Evolutionary conservation across 2,113 vertebrate species (phyloP), one percentile per base, ranked within the genome.

Genomic region (Pyxicephalus adspersus): DNA sequence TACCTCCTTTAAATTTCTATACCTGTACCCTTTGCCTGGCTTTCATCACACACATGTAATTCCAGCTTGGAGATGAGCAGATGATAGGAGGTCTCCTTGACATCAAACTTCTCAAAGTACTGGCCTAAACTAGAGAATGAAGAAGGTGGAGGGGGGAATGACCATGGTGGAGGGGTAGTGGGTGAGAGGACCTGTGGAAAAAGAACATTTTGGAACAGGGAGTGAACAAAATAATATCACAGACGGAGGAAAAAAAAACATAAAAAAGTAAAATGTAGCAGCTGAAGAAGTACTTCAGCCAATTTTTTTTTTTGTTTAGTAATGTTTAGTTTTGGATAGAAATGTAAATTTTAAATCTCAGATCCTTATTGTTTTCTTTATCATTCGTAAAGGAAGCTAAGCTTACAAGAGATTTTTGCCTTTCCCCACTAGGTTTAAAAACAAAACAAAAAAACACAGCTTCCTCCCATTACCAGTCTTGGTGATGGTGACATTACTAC

Each of bases 11-110:
- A 25, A 22, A 22, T 50, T 0, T 0, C 11, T 20, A 11, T 89
- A 98, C 97, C 96, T 88, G 95, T 81, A 83, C 96, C 94, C 60
- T 85, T 67, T n/a, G 92, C 77, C 64, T 94, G 94, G 84, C 95
- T 96, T 87, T 99, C 98, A 3, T 97, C 97, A 54, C 98, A 99
- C 86, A 99, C 90, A 80, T 99, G 98, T 88, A 99, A 91, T 85
- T 99, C 98, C 87, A 99, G 87, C 77, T 95, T 96, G 11, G 97
- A 98, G 87, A 99, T 96, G 81, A 96, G 94, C n/a, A 96, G 95
- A 89, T 99, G 98, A 87, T 98, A 99, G 0, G 98, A 99, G 0
- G 96, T 95, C 83, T 99, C 98, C 64, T 97, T 99, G 84, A 99
- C 95, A 60, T 99, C 95, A 19, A 95, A 94, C 25, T 91, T 94